Conservation (phyloP, 2,797 vertebrate genomes). For the Danio aesculapii region DNA sequence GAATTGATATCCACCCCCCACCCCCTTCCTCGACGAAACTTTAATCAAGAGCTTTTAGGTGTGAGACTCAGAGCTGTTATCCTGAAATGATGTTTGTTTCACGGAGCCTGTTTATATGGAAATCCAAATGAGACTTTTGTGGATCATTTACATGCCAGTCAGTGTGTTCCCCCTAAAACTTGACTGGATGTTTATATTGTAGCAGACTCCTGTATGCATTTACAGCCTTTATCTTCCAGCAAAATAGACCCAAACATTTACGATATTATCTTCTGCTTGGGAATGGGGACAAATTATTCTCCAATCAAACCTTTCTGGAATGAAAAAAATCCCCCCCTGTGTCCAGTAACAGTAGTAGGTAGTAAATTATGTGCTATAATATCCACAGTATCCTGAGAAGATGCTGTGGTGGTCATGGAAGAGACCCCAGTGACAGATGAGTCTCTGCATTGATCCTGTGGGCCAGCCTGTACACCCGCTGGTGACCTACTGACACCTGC, state of each 20-base stretch:
- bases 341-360: not conserved
- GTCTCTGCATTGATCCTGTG: too few relatives aligned
- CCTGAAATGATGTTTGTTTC: constrained; percentile 43
- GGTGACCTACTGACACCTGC: too few relatives aligned
- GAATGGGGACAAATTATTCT: not conserved
- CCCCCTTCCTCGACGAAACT: constrained; percentile 14
- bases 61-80: constrained; percentile 36
- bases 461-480: too few relatives aligned
- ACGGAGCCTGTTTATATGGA: constrained; percentile 28
- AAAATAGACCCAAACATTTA: not conserved
- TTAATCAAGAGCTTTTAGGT: constrained; percentile 51
- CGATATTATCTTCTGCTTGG: not conserved
- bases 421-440: too few relatives aligned
- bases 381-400: too few relatives aligned
- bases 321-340: not conserved
- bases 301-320: not conserved
- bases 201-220: not conserved
- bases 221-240: not conserved
- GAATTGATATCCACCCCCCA: constrained; percentile 29
- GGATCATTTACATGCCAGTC: not conserved
- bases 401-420: too few relatives aligned
- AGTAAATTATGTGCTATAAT: not conserved
- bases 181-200: not conserved
- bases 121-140: constrained; percentile 1
- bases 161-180: not conserved